Base-by-base conservation (phyloP, 2,888 invertebrate genomes). In the Dorcus hopei region DNA sequence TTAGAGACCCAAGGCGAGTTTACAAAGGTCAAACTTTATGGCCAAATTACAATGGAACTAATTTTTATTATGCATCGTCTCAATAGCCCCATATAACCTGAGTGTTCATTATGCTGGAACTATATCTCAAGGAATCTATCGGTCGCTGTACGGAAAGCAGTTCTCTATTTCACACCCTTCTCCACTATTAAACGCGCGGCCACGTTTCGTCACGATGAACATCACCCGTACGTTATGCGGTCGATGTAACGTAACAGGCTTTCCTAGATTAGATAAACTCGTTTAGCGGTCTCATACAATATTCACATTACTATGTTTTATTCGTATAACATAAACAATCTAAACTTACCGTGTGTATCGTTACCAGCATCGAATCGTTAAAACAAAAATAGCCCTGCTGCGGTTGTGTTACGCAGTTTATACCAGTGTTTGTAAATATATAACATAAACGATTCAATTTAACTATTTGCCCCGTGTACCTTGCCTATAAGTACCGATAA, bases 11-110 rank as follows among this genome's bases (percentile, higher is more conserved):
- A 70, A 70, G 72, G 72, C 74, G 70, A 69, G 71, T 73, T 74
- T 72, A 73, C 73, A 74, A 74, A 75, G 75, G 74, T 75, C 74
- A 73, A 73, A 75, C 72, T 74, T 74, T 76, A 74, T 72, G 70
- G 72, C 69, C 74, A 70, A 74, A 73, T 74, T 74, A 75, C 74
- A 74, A 74, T 74, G 71, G 73, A 70, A 71, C 71, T 71, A 59
- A 59, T 59, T 59, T 59, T 59, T 59, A 59, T 51, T 59, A 52
- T 54, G 43, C 63, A 61, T 64, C 61, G 39, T 57, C 60, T 66
- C 59, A 63, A 66, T 67, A 57, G 64, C 54, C 58, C 59, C 55
- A 61, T 61, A 65, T 52, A 52, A 62, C 58, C 58, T 54, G 59
- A 61, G 61, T 61, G 64, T 63, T 65, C 66, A 64, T 61, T 64